Base-by-base conservation (phyloP, 2,113 vertebrate genomes). In the Cariama cristata region DNA sequence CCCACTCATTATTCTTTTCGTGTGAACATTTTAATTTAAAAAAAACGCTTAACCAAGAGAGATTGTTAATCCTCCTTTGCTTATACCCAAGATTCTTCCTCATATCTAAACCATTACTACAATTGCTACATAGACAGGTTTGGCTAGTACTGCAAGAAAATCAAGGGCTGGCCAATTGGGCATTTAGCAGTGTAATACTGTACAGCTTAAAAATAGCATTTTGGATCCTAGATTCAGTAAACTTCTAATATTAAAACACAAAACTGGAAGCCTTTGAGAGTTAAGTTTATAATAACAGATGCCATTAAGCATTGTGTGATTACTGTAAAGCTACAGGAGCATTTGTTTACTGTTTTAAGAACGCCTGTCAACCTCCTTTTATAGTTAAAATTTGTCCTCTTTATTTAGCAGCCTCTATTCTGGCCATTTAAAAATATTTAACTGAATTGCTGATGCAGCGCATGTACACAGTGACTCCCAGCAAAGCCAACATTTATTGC, bases 121-220 rank as follows among this genome's bases (percentile, higher is more conserved):
- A 77, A 7, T 72, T 95, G 49, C 84, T 84, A 58, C 40, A 64
- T 7, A 64, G 90, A 85, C 74, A 93, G 66, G 93, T 96, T 93
- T 91, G 84, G 52, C 95, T 91, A 79, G 93, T 85, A 68, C 40
- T 66, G 56, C 91, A 90, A 87, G 92, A 91, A 96, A 94, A 85
- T 81, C 33, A 72, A 94, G 73, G 38, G 14, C 30, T 90, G 52
- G 16, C 45, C 52, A 82, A 17, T 14, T 15, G 19, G 35, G 12
- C 13, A 64, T 85, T 93, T 81, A 74, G 59, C 40, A 82, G 32
- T 38, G 19, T 64, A 85, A 71, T 58, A 79, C 6, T 32, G 3
- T 63, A n/a, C 17, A 58, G 21, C 55, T 86, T 84, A 69, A 93
- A 91, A 94, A 26, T 9, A 84, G 28, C 45, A 71, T 91, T 92